These are phyloP conservation scores for Pentalonia nigronervosa DNA, from an alignment of 1,140 invertebrate genomes.

Conservation along the genomic window DNA sequence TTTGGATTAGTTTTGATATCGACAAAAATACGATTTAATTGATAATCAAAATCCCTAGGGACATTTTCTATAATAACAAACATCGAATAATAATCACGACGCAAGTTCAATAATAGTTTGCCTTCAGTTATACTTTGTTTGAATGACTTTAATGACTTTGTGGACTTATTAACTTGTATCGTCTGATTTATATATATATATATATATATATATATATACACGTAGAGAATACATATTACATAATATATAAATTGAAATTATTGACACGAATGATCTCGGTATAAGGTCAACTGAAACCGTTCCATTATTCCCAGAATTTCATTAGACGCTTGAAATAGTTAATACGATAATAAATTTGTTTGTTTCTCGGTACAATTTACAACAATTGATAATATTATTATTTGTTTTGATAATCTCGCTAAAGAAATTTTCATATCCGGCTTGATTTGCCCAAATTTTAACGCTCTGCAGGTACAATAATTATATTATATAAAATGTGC, in stretches of 20 bases:
- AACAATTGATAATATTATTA: not conserved
- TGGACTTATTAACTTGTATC: not conserved
- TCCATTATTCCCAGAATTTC: not conserved
- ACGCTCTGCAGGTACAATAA: not conserved
- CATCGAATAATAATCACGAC: not conserved
- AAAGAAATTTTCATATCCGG: not conserved
- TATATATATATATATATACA: too few relatives aligned
- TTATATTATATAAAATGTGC: not conserved
- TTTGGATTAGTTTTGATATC: not conserved
- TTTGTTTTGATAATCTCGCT: not conserved
- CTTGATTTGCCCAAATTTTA: not conserved
- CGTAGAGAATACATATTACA: too few relatives aligned
- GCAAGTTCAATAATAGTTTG: not conserved
- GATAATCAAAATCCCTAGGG: not conserved
- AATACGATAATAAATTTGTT: not conserved
- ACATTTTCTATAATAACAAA: not conserved
- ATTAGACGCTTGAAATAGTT: not conserved
- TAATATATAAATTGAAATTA: not conserved
- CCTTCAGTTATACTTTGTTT: not conserved
- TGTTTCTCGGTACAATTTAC: not conserved
- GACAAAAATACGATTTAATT: not conserved
- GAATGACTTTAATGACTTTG: not conserved
- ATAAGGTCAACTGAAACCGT: not conserved
- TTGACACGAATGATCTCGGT: not conserved
- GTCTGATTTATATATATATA: not conserved